Evolutionary conservation across 2,797 vertebrate species (phyloP).

Genomic region (Ceryle rudis): DNA sequence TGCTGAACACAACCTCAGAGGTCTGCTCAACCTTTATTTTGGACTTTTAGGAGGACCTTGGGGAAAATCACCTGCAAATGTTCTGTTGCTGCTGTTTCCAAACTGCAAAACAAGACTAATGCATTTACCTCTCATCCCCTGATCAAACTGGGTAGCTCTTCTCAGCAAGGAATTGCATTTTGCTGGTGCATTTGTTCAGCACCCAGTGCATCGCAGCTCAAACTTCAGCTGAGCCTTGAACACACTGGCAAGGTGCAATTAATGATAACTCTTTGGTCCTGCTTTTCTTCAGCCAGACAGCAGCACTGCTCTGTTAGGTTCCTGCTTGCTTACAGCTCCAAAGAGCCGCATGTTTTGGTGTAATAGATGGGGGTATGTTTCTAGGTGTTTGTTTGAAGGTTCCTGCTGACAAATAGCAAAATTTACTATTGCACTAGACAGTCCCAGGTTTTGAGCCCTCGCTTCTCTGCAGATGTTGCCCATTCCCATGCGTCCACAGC

Average conservation of each 20-base stretch:
- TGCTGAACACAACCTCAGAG: neutral
- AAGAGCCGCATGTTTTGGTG: neutral
- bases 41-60: constrained; percentile 32
- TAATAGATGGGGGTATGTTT: fast-evolving
- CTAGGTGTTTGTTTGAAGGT: neutral
- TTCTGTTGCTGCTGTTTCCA: neutral
- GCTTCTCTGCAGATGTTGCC: fast-evolving
- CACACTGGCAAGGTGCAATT: fast-evolving
- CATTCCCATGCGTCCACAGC: fast-evolving
- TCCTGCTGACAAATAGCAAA: neutral
- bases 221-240: neutral
- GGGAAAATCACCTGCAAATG: constrained; percentile 5
- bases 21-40: neutral
- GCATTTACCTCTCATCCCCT: neutral
- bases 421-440: neutral
- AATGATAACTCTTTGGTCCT: neutral
- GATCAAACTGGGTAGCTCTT: neutral
- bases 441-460: neutral
- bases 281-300: neutral
- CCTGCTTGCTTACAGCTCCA: neutral
- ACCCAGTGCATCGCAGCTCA: fast-evolving
- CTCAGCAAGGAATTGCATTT: neutral
- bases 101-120: neutral
- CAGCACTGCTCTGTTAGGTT: fast-evolving
- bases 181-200: neutral